phyloP scores from a whole-genome alignment of 1,140 invertebrate genomes.

The Brevipalpus yothersi region DNA sequence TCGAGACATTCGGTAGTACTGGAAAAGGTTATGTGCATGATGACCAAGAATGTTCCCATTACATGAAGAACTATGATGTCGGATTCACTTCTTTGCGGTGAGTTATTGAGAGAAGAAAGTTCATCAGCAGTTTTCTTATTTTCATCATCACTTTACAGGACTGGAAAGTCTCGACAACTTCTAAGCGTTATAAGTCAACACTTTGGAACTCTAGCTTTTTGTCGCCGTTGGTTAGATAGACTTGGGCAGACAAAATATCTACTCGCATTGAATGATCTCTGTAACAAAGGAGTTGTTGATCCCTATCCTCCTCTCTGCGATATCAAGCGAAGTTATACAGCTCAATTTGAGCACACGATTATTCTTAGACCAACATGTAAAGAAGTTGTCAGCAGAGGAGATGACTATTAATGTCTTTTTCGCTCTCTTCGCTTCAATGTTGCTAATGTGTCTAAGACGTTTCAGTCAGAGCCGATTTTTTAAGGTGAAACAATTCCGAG shows the following conservation, averaged over 20 bases:
- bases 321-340: conserved; percentile 90
- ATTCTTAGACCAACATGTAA: conserved; percentile 92
- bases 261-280: conserved; percentile 93
- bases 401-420: conserved; percentile 35
- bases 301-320: conserved; percentile 96
- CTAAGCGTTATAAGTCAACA: conserved; percentile 90
- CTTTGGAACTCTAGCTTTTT: conserved; percentile 94
- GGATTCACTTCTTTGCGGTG: conserved; percentile 56
- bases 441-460: too few species aligned
- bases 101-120: background rate
- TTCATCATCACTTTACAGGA: conserved; percentile 24
- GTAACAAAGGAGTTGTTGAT: conserved; percentile 81
- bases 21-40: conserved; percentile 89
- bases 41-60: conserved; percentile 97
- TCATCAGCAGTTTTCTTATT: conserved; percentile 2
- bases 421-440: background rate
- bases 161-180: conserved; percentile 73
- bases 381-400: conserved; percentile 83
- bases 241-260: conserved; percentile 90
- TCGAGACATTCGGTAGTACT: conserved; percentile 97
- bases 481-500: too few species aligned
- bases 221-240: conserved; percentile 92
- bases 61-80: conserved; percentile 97
- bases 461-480: too few species aligned
- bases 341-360: conserved; percentile 97